Evolutionary conservation across 2,888 invertebrate species (phyloP).

Genomic region (Idaea straminata): DNA sequence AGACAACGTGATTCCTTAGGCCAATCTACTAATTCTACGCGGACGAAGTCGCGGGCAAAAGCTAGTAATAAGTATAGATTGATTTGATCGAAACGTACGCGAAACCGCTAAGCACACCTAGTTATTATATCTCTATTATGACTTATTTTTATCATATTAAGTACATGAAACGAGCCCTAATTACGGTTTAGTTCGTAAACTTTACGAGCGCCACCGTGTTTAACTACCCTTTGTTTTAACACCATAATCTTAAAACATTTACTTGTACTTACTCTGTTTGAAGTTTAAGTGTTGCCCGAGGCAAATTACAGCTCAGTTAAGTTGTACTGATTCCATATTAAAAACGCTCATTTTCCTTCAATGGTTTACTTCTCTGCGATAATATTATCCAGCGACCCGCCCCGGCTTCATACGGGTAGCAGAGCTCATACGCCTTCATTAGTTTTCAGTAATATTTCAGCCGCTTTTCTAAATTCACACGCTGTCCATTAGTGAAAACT

Average conservation of each 20-base stretch:
- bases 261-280: not conserved
- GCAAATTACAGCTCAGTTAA: not conserved
- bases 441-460: too few relatives aligned
- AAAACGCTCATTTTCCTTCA: not conserved
- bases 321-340: not conserved
- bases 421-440: too few relatives aligned
- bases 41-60: too few relatives aligned
- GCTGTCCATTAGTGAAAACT: too few relatives aligned
- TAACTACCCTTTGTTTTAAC: not conserved
- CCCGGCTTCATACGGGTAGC: too few relatives aligned
- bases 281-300: not conserved
- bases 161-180: not conserved
- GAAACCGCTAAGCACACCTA: too few relatives aligned
- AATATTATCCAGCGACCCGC: too few relatives aligned
- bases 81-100: too few relatives aligned
- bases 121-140: not conserved
- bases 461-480: too few relatives aligned
- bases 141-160: not conserved
- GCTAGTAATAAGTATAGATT: too few relatives aligned
- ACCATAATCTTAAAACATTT: not conserved
- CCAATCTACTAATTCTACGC: too few relatives aligned
- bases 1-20: too few relatives aligned
- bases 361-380: not conserved
- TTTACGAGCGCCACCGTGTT: not conserved
- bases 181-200: not conserved